These are phyloP conservation scores for Myrmecobius fasciatus DNA, from an alignment of 2,113 vertebrate species.

Conservation along the genomic window DNA sequence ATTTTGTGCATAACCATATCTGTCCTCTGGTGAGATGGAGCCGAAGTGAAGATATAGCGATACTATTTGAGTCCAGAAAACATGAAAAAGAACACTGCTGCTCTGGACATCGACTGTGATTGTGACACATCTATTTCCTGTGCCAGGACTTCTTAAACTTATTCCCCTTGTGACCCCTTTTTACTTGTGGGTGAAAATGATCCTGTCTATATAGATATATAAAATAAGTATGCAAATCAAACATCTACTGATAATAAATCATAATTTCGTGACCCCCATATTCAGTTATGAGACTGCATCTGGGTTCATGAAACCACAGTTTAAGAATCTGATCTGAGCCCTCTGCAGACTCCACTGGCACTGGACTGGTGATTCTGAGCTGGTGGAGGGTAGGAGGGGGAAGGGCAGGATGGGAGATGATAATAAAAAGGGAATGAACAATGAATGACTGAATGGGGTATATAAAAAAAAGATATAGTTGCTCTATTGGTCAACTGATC, in stretches of 20 bases:
- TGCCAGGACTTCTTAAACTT: too few species aligned
- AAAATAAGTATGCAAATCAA: too few species aligned
- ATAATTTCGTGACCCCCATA: too few species aligned
- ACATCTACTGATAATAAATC: too few species aligned
- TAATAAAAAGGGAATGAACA: not conserved
- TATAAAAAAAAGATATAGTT: not conserved
- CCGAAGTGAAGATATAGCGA: not conserved
- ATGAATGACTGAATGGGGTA: not conserved
- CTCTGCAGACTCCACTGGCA: not conserved
- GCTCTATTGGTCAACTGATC: not conserved
- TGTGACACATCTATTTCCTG: not conserved
- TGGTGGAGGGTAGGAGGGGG: not conserved
- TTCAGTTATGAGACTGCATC: too few species aligned
- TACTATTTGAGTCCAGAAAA: not conserved
- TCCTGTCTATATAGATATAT: too few species aligned
- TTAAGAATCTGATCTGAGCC: too few species aligned
- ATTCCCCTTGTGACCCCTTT: too few species aligned
- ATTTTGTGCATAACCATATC: not conserved
- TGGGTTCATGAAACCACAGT: too few species aligned
- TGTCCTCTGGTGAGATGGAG: not conserved
- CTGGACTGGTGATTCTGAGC: not conserved
- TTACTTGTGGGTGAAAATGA: too few species aligned
- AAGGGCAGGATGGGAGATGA: not conserved
- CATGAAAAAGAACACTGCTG: not conserved
- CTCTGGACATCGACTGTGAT: not conserved